Evolutionary conservation across 2,888 invertebrate species (phyloP), one percentile per base, ranked within the genome.

Genomic region (Dynastes hyllus): DNA sequence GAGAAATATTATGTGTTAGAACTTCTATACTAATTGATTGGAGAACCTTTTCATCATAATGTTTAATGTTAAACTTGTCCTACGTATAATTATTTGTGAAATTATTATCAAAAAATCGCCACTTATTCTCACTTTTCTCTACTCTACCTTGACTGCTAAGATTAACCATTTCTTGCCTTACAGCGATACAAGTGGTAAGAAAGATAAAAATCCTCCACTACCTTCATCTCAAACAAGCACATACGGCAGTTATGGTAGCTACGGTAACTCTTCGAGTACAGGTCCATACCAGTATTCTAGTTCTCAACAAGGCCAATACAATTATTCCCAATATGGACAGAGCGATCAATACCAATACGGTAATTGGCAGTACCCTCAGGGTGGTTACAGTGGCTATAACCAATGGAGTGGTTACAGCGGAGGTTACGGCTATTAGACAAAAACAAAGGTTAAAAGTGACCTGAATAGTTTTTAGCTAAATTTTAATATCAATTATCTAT

Each of bases 351-450:
- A 92, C 83, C 89, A 90, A 80, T 92, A 92, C 83, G 92, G 91
- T 85, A 92, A 91, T 83, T 92, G 92, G 92, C 91, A 91, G 81
- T 90, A 91, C 82, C 91, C 91, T 27, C 91, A 92, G 79, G 89
- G 91, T 0, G 88, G 90, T 71, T 92, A 92, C 83, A 88, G 90
- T 76, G 90, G 90, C 50, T 92, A 92, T 82, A 91, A 91, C 80
- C 92, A 92, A 82, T 92, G 92, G 92, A 90, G 92, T 71, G 90
- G 91, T 58, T 92, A 92, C 81, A 88, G 90, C 80, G 89, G 90
- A 50, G 90, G 88, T 13, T 89, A 89, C 81, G 86, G 88, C 51
- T 89, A 89, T 80, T 85, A 79, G 82, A 66, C 9, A 16, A 37
- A 11, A 29, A 27, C 9, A 32, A 13, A 29, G 29, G 63, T 63